phyloP scores from a whole-genome alignment of 2,113 vertebrate species.

The Meriones unguiculatus region DNA sequence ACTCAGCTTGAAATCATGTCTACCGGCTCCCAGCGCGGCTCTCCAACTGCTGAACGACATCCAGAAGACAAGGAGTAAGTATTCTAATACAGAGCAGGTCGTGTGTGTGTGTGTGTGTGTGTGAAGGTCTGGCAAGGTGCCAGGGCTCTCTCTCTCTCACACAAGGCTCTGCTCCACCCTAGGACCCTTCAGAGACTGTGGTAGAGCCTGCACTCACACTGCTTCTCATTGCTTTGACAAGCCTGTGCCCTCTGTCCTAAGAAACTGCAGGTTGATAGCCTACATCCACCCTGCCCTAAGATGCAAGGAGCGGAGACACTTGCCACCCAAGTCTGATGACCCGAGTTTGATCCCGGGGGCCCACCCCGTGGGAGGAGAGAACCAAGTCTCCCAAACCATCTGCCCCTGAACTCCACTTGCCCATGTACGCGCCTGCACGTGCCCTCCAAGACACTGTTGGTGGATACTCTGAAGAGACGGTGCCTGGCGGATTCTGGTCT shows the following conservation, averaged over 20 bases:
- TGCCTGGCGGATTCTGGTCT: not conserved
- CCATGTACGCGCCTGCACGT: not conserved
- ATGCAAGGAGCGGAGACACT: not conserved
- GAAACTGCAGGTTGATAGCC: not conserved
- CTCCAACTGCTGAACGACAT: conserved; percentile 83
- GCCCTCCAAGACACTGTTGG: not conserved
- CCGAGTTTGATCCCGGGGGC: not conserved
- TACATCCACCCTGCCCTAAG: not conserved
- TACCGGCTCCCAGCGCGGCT: conserved; percentile 79
- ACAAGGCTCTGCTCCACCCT: not conserved
- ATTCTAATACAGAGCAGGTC: not conserved
- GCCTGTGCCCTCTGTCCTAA: not conserved
- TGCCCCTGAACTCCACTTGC: too few species aligned
- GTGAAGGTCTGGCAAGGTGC: not conserved
- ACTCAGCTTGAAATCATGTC: conserved; percentile 95
- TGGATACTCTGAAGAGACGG: not conserved
- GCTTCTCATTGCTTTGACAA: not conserved
- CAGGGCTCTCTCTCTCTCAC: not conserved
- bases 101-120: too few species aligned
- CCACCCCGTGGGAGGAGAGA: not conserved
- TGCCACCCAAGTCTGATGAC: not conserved
- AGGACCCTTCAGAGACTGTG: not conserved
- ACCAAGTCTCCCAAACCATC: not conserved
- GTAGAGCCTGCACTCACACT: not conserved
- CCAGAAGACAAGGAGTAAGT: conserved; percentile 92